Base-by-base conservation (phyloP, 2,888 invertebrate species). In the Drosophila paranaensis region DNA sequence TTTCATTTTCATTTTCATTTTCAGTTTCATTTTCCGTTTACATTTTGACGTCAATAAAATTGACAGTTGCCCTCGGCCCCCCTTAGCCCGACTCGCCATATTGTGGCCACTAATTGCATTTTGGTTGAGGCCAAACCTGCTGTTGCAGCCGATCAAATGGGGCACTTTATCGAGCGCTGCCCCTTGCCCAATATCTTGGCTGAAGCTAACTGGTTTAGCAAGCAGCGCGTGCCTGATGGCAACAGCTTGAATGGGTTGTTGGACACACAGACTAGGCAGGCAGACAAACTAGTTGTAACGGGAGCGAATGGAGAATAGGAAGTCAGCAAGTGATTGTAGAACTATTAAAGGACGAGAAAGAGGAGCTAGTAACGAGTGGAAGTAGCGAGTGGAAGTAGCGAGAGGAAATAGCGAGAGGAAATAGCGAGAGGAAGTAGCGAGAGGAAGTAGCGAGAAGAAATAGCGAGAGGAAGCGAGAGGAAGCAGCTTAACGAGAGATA, bases 1-100 rank as follows among this genome's bases (percentile, higher is more conserved):
- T 87, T 87, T 84, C 84, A 86, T 86, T 84, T 87, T 84, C 84
- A 86, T 86, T 84, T 87, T 89, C 83, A 75, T 82, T 78, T 87
- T 79, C 79, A 50, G 54, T 78, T 79, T 81, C 77, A 64, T 62
- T 80, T 79, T 71, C 78, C 86, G 86, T 82, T 80, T 86, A 81
- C 74, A 81, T 83, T 87, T 84, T 88, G 87, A 87, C 88, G 71
- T 84, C 84, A 87, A 89, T 89, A 72, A 87, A 87, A 84, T 56
- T 75, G 57, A 61, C 64, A 56, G 25, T 35, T 10, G 43, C 14
- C 60, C n/a, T 3, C 20, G 30, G 6, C 55, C n/a, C 10, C 11
- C 16, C 33, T 33, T 10, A 8, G 33, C 33, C 30, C 33, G 10
- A 20, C 20, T 64, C 79, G 65, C 73, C 85, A 79, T 68, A 71